Conservation (phyloP, 2,888 invertebrate species). For the Stegophylla sp. region DNA sequence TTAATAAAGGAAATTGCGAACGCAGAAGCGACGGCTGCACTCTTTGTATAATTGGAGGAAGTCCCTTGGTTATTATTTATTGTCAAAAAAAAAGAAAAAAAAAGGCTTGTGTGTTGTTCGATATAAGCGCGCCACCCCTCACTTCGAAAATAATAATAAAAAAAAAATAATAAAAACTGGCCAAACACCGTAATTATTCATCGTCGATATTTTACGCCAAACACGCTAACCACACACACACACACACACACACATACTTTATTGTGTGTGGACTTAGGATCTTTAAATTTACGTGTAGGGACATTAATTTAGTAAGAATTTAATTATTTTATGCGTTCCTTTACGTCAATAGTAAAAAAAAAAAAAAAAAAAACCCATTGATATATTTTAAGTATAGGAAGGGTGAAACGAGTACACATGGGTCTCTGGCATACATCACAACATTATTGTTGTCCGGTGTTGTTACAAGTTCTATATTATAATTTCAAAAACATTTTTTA, state of each 20-base stretch:
- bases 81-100: slow-evolving; percentile 48
- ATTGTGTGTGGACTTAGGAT: slow-evolving; percentile 58
- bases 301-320: slow-evolving; percentile 55
- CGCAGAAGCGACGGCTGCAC: slow-evolving; percentile 52
- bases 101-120: slow-evolving; percentile 46
- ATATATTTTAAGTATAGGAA: slow-evolving; percentile 17
- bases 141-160: slow-evolving; percentile 45
- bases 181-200: slow-evolving; percentile 53
- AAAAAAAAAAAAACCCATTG: slow-evolving; percentile 25
- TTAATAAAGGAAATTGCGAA: slow-evolving; percentile 59
- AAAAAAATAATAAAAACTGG: too few relatives aligned
- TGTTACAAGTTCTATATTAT: too few relatives aligned
- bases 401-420: not conserved
- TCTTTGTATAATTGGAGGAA: slow-evolving; percentile 54
- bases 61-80: slow-evolving; percentile 58
- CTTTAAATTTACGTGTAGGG: slow-evolving; percentile 37
- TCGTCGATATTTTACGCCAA: slow-evolving; percentile 55
- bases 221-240: slow-evolving; percentile 43
- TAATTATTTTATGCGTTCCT: slow-evolving; percentile 51
- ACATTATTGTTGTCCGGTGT: too few relatives aligned
- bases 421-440: not conserved
- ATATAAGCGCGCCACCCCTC: slow-evolving; percentile 41
- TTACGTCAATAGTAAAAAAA: slow-evolving; percentile 19
- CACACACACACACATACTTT: slow-evolving; percentile 40
- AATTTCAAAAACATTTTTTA: too few relatives aligned